Evolutionary conservation across 2,888 invertebrate species (phyloP).

Genomic region (Lathronympha strigana): DNA sequence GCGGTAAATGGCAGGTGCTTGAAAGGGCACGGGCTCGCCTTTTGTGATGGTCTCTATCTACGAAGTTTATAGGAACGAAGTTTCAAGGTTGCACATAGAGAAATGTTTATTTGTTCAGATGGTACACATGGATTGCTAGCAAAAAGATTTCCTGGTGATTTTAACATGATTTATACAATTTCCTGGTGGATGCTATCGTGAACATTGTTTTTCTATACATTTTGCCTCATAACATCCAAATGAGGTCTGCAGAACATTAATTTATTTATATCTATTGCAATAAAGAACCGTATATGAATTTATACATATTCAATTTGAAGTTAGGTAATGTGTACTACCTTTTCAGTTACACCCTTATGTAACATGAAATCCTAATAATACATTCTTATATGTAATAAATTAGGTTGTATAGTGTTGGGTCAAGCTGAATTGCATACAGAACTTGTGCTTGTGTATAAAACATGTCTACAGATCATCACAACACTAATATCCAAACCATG

Average conservation of each 20-base stretch:
- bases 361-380: no score
- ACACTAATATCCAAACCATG: constrained; percentile 12
- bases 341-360: neutral
- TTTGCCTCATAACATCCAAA: no score
- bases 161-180: constrained; percentile 1
- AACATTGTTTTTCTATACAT: neutral
- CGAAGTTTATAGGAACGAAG: constrained; percentile 5
- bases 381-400: no score
- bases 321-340: neutral
- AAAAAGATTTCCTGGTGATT: neutral
- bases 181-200: constrained; percentile 6
- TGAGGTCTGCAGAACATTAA: no score
- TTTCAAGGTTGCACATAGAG: constrained; percentile 25
- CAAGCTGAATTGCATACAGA: no score
- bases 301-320: neutral
- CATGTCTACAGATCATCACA: neutral
- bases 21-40: constrained; percentile 27
- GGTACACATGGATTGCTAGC: neutral
- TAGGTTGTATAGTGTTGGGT: no score
- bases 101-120: constrained; percentile 32
- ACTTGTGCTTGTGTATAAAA: neutral
- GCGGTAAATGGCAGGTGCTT: constrained; percentile 34
- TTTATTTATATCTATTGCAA: neutral
- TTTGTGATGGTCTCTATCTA: constrained; percentile 13
- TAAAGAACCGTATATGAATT: neutral